Percentiles rank a stretch among this genome's conserved stretches.
These are phyloP conservation scores for Tetanocera ferruginea DNA, from an alignment of 2,888 invertebrate species.

Conservation along the genomic window DNA sequence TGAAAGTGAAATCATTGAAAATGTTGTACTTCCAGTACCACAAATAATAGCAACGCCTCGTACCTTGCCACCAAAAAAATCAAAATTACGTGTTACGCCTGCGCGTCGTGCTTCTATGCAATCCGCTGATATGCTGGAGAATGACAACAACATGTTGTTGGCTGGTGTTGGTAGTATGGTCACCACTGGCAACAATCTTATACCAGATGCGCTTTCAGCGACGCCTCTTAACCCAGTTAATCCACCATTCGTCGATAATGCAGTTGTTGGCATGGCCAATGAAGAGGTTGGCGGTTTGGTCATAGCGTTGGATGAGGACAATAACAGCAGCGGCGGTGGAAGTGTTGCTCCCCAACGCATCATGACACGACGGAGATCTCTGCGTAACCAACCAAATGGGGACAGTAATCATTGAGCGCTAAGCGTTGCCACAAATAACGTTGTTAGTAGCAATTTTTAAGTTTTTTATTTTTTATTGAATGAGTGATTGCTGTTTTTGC, in stretches of 20 bases:
- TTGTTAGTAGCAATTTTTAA: slow-evolving; percentile 1
- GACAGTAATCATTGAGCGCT: slow-evolving; percentile 49
- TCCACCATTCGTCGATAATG: slow-evolving; percentile 55
- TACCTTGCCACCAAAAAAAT: slow-evolving; percentile 64
- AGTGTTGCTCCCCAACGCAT: slow-evolving; percentile 54
- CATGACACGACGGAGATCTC: slow-evolving; percentile 61
- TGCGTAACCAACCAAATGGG: slow-evolving; percentile 62
- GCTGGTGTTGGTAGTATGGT: neutral
- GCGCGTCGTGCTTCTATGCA: slow-evolving; percentile 54
- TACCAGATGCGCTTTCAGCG: neutral
- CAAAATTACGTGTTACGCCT: slow-evolving; percentile 57
- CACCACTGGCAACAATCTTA: slow-evolving; percentile 41
- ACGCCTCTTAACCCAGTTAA: slow-evolving; percentile 10
- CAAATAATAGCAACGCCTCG: slow-evolving; percentile 55
- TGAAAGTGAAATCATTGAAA: slow-evolving; percentile 42
- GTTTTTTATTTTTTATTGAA: neutral
- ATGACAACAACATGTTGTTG: slow-evolving; percentile 13
- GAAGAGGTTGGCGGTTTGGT: slow-evolving; percentile 53
- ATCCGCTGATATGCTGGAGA: slow-evolving; percentile 48
- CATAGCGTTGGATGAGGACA: slow-evolving; percentile 40
- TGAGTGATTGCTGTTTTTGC: neutral
- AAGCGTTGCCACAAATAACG: neutral
- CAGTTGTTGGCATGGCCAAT: slow-evolving; percentile 57
- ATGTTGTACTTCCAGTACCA: slow-evolving; percentile 8
- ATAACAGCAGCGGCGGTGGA: slow-evolving; percentile 41